Percentiles rank a stretch among this genome's conserved stretches.
Evolutionary conservation across 2,888 invertebrate genomes (phyloP).

Genomic region (Nipponacmea schrenckii): DNA sequence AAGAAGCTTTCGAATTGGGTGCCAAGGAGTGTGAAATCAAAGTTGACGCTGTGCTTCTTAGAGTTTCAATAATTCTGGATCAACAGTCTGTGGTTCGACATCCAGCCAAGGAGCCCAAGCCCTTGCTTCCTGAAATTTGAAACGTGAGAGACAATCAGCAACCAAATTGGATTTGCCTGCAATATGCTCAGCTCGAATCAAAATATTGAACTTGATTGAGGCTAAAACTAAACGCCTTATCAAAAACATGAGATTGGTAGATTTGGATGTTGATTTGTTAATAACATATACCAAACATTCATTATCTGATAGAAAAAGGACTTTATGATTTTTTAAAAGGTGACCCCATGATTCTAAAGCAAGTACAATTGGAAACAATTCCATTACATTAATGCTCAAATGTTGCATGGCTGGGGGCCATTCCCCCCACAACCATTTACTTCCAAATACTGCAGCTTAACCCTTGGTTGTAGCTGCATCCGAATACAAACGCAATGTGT

Average conservation of each 20-base stretch:
- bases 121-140: conserved; percentile 6
- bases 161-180: conserved; percentile 1
- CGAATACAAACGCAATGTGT: neutral
- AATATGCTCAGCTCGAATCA: neutral
- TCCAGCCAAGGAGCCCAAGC: conserved; percentile 3
- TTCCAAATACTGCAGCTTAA: conserved; percentile 14
- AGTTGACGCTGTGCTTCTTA: neutral
- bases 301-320: too few relatives aligned
- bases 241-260: too few relatives aligned
- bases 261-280: too few relatives aligned
- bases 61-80: neutral
- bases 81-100: neutral
- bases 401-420: conserved; percentile 4
- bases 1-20: neutral
- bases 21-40: neutral
- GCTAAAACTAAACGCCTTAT: too few relatives aligned
- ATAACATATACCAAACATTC: too few relatives aligned
- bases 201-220: too few relatives aligned
- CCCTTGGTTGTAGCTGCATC: conserved; percentile 1
- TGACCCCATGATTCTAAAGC: too few relatives aligned
- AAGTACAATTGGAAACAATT: too few relatives aligned
- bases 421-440: conserved; percentile 8
- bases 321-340: too few relatives aligned
- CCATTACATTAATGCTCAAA: neutral
- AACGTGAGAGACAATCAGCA: neutral